Percentiles rank a stretch among this genome's conserved stretches.
Conservation (phyloP, 2,113 vertebrate genomes). For the Genyomyrus donnyi region DNA sequence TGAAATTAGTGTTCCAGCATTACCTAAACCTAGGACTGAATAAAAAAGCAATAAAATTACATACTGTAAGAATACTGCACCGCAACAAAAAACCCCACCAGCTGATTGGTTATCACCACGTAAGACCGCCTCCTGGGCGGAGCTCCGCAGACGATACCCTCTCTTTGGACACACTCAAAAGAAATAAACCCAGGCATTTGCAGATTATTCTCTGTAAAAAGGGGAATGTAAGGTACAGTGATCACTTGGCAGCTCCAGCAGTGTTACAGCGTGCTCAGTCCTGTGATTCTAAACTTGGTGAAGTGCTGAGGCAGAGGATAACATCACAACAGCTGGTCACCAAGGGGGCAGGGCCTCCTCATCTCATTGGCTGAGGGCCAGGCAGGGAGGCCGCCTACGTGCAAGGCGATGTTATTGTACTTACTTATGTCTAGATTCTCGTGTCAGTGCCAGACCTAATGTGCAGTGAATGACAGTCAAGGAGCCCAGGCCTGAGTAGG, state of each 20-base stretch:
- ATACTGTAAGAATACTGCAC: not conserved
- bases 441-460: conserved; percentile 15
- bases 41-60: not conserved
- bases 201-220: not conserved
- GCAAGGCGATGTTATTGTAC: not conserved
- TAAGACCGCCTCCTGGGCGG: not conserved
- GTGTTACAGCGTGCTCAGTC: not conserved
- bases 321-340: not conserved
- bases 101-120: not conserved
- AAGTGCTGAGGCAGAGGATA: not conserved
- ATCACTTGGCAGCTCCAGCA: not conserved
- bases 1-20: not conserved
- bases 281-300: not conserved
- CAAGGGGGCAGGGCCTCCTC: not conserved
- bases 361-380: not conserved
- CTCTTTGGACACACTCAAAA: not conserved
- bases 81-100: not conserved
- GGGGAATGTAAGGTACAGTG: not conserved
- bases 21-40: not conserved
- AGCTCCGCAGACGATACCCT: not conserved
- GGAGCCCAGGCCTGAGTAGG: conserved; percentile 9
- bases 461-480: conserved; percentile 24
- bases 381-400: not conserved
- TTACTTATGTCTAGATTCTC: not conserved
- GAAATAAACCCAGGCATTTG: not conserved